Conservation (phyloP, 2,113 vertebrate species). For the Podarcis cretensis region DNA sequence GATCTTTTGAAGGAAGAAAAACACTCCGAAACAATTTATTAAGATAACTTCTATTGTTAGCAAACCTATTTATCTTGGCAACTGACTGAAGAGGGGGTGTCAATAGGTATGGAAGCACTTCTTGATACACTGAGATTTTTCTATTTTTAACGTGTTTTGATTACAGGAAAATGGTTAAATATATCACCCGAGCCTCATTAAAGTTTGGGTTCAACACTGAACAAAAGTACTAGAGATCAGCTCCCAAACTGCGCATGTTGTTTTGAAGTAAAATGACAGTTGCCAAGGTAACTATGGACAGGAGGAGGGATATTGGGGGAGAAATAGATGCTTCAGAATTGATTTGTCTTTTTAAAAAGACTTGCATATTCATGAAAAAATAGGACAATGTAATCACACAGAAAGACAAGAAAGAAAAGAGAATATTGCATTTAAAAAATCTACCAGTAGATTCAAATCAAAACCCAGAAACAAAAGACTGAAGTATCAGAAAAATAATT, state of each 20-base stretch:
- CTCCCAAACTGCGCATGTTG: constrained; percentile 31
- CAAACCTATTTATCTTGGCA: constrained; percentile 18
- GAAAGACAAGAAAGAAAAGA: not conserved
- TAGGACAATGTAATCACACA: not conserved
- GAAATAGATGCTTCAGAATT: constrained; percentile 30
- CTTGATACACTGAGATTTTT: not conserved
- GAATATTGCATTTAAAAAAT: not conserved
- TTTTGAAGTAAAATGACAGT: constrained; percentile 53
- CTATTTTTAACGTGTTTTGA: constrained; percentile 31
- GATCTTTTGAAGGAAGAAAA: not conserved
- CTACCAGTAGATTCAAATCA: not conserved
- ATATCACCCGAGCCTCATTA: constrained; percentile 23
- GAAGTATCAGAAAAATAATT: not conserved
- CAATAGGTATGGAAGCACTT: not conserved
- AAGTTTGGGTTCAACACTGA: constrained; percentile 45
- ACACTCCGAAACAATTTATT: constrained; percentile 24
- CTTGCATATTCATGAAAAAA: not conserved
- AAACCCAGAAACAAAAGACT: not conserved
- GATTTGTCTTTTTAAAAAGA: constrained; percentile 34
- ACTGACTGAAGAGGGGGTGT: not conserved
- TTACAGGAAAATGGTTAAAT: constrained; percentile 30
- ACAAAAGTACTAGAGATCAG: constrained; percentile 52
- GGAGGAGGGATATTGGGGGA: not conserved
- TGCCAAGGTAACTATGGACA: constrained; percentile 41
- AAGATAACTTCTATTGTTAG: constrained; percentile 7